Conservation (phyloP, 1,140 invertebrate genomes). For the Medauroidea extradentata region DNA sequence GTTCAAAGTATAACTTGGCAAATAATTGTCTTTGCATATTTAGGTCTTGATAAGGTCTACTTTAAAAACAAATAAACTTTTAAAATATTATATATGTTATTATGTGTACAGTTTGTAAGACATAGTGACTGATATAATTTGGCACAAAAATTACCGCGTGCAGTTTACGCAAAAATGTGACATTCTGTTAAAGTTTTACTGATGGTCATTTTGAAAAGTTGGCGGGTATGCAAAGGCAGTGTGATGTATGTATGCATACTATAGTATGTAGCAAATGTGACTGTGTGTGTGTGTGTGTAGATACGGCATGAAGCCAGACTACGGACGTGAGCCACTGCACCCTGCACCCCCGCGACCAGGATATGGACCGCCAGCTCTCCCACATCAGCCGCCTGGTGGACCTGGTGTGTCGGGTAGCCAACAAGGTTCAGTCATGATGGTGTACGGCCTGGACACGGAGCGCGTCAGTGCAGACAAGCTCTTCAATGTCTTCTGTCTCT, state of each 20-base stretch:
- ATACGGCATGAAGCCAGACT: slow-evolving; percentile 46
- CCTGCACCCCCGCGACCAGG: slow-evolving; percentile 42
- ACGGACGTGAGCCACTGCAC: slow-evolving; percentile 45
- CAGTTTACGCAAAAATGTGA: no score
- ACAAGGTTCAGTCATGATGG: slow-evolving; percentile 93
- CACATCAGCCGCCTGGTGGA: slow-evolving; percentile 42
- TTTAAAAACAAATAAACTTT: no score
- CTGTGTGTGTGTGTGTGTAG: neutral
- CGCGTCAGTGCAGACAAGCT: slow-evolving; percentile 94
- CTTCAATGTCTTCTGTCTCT: slow-evolving; percentile 99
- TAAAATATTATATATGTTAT: no score
- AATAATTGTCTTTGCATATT: no score
- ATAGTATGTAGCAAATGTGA: neutral
- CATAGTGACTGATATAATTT: no score
- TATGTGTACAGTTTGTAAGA: no score
- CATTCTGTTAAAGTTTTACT: no score
- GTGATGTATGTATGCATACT: neutral
- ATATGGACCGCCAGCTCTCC: slow-evolving; percentile 44
- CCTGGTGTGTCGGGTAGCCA: slow-evolving; percentile 47
- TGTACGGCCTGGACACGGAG: slow-evolving; percentile 90
- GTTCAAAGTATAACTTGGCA: no score
- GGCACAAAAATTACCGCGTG: no score
- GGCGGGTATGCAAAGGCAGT: no score
- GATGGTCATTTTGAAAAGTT: no score
- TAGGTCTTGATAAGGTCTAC: no score